phyloP scores from a whole-genome alignment of 2,113 vertebrate species.

The Rhea pennata region DNA sequence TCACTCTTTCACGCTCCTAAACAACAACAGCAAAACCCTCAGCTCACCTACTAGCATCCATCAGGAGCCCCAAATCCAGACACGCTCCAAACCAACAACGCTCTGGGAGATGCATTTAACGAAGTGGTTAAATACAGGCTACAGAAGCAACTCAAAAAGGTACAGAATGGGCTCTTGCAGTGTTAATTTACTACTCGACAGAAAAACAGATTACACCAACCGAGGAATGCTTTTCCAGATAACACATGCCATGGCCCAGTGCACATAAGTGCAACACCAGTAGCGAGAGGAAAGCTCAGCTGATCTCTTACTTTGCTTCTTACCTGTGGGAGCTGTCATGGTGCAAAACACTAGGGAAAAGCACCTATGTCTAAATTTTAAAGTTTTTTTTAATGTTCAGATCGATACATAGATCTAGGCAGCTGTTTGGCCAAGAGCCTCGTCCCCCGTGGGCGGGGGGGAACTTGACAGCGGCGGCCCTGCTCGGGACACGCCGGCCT shows the following conservation, averaged over 20 bases:
- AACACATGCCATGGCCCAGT: rapidly evolving
- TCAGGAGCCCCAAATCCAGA: background rate
- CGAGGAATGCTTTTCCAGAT: background rate
- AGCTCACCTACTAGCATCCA: background rate
- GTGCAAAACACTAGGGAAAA: rapidly evolving
- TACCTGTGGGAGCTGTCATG: rapidly evolving
- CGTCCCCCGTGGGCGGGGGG: rapidly evolving
- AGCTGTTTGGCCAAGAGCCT: background rate
- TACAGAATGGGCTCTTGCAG: background rate
- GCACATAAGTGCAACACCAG: no score
- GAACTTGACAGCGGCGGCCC: rapidly evolving
- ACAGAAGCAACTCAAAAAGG: rapidly evolving
- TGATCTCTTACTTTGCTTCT: background rate
- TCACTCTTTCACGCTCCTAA: background rate
- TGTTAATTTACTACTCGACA: rapidly evolving
- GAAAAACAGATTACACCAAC: rapidly evolving
- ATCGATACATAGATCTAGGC: no score
- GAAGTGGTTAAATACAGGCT: rapidly evolving
- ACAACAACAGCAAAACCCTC: background rate
- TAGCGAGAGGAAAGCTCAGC: background rate
- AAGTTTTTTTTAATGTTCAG: rapidly evolving
- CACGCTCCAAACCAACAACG: rapidly evolving
- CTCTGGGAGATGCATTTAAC: rapidly evolving
- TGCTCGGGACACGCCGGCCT: background rate
- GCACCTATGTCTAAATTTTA: rapidly evolving